These are phyloP conservation scores for Naso thynnoides DNA, from an alignment of 2,797 vertebrate genomes.

Conservation along the genomic window DNA sequence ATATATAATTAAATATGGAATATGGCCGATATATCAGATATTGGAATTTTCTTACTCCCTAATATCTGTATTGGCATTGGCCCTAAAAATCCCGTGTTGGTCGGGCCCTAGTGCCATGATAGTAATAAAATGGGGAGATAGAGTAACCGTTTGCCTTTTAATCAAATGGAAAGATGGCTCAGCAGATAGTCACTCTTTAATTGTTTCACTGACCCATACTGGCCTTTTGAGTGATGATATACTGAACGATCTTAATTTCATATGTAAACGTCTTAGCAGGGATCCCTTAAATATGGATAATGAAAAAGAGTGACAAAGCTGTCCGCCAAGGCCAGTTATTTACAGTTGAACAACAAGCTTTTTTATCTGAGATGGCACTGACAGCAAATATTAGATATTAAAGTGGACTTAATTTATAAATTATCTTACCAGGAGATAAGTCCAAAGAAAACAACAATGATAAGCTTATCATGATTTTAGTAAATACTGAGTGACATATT, in stretches of 20 bases:
- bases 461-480: too few relatives aligned
- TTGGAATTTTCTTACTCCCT: too few relatives aligned
- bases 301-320: not conserved
- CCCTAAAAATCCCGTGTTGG: too few relatives aligned
- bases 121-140: constrained; percentile 2
- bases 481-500: too few relatives aligned
- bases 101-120: too few relatives aligned
- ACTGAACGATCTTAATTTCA: not conserved
- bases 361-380: not conserved
- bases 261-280: not conserved
- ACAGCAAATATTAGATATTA: not conserved
- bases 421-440: not conserved
- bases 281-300: not conserved
- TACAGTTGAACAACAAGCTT: not conserved
- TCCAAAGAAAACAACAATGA: too few relatives aligned
- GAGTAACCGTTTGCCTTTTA: not conserved
- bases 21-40: too few relatives aligned
- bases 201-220: not conserved
- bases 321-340: constrained; percentile 1
- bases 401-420: not conserved
- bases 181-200: constrained; percentile 6
- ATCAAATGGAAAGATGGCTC: not conserved
- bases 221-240: not conserved
- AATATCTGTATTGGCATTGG: too few relatives aligned
- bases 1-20: too few relatives aligned